Percentiles rank a stretch among this genome's conserved stretches.
phyloP scores from a whole-genome alignment of 2,888 invertebrate species.

The Drosophila antonietae region DNA sequence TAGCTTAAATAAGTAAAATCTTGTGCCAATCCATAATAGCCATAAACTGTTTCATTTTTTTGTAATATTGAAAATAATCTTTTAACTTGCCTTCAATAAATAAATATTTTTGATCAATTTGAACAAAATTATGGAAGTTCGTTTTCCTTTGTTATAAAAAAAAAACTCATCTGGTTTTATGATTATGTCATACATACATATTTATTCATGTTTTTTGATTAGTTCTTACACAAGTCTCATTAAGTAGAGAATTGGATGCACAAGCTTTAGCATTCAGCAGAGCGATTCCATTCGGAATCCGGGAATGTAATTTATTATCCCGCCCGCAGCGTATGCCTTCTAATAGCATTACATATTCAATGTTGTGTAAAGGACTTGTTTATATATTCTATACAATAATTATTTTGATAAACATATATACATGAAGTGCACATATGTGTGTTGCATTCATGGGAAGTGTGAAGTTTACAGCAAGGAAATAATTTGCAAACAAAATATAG shows the following conservation, averaged over 20 bases:
- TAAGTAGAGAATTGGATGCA: slow-evolving; percentile 43
- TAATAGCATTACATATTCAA: slow-evolving; percentile 30
- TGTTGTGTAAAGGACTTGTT: slow-evolving; percentile 34
- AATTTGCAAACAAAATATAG: slow-evolving; percentile 4
- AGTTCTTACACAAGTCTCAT: slow-evolving; percentile 56
- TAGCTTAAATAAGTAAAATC: slow-evolving; percentile 20
- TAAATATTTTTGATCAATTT: background rate
- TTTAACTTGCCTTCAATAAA: slow-evolving; percentile 31
- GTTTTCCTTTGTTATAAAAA: background rate
- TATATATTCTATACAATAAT: slow-evolving; percentile 16
- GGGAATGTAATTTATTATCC: slow-evolving; percentile 1
- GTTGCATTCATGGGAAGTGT: slow-evolving; percentile 23
- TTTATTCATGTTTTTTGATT: slow-evolving; percentile 54
- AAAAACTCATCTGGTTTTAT: slow-evolving; percentile 6
- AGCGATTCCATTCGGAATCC: slow-evolving; percentile 3
- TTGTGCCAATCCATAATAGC: slow-evolving; percentile 62
- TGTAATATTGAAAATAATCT: slow-evolving; percentile 12
- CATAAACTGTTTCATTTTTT: slow-evolving; percentile 8
- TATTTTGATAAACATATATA: slow-evolving; percentile 27
- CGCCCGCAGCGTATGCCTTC: slow-evolving; percentile 1
- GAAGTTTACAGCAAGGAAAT: slow-evolving; percentile 11
- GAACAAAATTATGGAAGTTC: background rate
- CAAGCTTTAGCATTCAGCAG: slow-evolving; percentile 30
- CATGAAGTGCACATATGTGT: slow-evolving; percentile 17
- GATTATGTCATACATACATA: slow-evolving; percentile 62